Percentiles rank a stretch among this genome's conserved stretches.
Conservation (phyloP, 2,113 vertebrate species). For the Excalfactoria chinensis region DNA sequence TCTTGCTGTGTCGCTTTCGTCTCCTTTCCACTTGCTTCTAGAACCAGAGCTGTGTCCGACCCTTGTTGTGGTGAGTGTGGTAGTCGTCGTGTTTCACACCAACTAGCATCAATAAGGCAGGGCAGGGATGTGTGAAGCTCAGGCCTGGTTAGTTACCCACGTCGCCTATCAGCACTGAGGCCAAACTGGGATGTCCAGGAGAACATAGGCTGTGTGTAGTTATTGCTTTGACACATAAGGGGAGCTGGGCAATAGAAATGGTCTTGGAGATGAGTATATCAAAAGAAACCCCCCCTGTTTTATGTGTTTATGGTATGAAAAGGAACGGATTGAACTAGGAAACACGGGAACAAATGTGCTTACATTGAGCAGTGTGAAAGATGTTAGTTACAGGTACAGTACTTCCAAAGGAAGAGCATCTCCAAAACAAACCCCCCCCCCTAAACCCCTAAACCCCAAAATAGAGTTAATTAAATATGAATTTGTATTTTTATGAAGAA, state of each 20-base stretch:
- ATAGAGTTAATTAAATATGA: conserved; percentile 83
- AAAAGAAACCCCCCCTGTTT: conserved; percentile 57
- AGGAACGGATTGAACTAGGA: conserved; percentile 80
- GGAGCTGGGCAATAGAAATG: conserved; percentile 14
- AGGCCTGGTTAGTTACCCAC: neutral
- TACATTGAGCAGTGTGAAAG: conserved; percentile 84
- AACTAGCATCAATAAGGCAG: neutral
- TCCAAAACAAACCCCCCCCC: conserved; percentile 70
- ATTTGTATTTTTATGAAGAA: conserved; percentile 97
- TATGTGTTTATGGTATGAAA: conserved; percentile 71
- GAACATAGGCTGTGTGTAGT: neutral
- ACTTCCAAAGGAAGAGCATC: conserved; percentile 94
- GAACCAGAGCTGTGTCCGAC: neutral
- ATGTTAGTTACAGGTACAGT: conserved; percentile 85
- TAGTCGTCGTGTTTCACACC: neutral
- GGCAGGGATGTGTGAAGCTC: neutral
- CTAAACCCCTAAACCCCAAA: too few relatives aligned
- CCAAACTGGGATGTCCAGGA: neutral
- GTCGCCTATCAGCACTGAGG: neutral
- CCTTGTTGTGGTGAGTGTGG: conserved; percentile 9
- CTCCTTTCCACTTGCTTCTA: conserved; percentile 57
- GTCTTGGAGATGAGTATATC: conserved; percentile 60
- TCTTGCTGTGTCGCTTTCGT: conserved; percentile 49
- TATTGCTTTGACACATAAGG: neutral
- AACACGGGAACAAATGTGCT: conserved; percentile 81